Conservation (phyloP, 2,888 invertebrate species). For the Fragum whitleyi region DNA sequence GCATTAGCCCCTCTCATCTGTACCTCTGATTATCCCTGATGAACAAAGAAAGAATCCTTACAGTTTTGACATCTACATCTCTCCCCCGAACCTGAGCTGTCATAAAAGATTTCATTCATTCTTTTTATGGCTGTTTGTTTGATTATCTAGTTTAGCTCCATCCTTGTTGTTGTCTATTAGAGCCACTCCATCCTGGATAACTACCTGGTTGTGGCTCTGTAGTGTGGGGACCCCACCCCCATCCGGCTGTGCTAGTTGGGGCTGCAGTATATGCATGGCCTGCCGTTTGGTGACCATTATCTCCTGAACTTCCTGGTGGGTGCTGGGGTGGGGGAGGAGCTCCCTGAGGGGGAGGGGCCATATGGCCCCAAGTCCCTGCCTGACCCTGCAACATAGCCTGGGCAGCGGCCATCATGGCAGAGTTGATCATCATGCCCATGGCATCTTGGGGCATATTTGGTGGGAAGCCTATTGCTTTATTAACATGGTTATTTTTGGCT, state of each 20-base stretch:
- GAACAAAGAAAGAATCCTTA: too few relatives aligned
- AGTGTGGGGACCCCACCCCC: conserved; percentile 66
- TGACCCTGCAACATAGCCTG: conserved; percentile 78
- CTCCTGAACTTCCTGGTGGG: conserved; percentile 55
- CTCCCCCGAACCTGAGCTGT: too few relatives aligned
- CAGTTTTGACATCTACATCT: too few relatives aligned
- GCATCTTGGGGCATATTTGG: conserved; percentile 65
- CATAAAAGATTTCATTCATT: too few relatives aligned
- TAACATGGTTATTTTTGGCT: conserved; percentile 53
- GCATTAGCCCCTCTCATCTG: too few relatives aligned
- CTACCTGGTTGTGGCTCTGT: conserved; percentile 67
- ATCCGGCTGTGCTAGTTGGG: conserved; percentile 58
- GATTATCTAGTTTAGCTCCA: conserved; percentile 59
- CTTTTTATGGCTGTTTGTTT: too few relatives aligned
- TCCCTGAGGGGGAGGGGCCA: conserved; percentile 63
- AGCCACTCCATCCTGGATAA: conserved; percentile 70
- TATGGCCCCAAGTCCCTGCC: conserved; percentile 76
- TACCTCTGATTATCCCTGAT: too few relatives aligned
- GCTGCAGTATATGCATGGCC: conserved; percentile 57
- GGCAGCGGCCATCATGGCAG: conserved; percentile 81
- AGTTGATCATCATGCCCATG: conserved; percentile 77
- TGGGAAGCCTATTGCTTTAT: conserved; percentile 56
- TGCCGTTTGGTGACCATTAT: conserved; percentile 46
- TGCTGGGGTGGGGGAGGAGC: conserved; percentile 53
- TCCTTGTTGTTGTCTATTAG: conserved; percentile 65